Evolutionary conservation across 2,888 invertebrate genomes (phyloP).

Genomic region (Scotopteryx bipunctaria): DNA sequence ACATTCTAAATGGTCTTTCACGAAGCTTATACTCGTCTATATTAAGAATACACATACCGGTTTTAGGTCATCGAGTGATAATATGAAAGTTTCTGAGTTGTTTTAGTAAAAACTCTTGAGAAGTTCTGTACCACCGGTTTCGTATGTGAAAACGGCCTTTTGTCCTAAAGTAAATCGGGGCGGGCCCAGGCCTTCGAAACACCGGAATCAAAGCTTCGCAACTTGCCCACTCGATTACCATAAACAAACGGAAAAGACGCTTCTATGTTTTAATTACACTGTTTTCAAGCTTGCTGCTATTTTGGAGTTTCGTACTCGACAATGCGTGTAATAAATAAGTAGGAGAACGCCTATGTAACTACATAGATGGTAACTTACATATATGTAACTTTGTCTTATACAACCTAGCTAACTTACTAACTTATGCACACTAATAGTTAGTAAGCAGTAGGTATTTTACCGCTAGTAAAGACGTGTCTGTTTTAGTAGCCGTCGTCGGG

Average conservation of each 20-base stretch:
- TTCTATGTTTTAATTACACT: constrained; percentile 73
- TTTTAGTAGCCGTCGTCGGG: too few relatives aligned
- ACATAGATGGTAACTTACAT: too few relatives aligned
- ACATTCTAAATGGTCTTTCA: too few relatives aligned
- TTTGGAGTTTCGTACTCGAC: constrained; percentile 26
- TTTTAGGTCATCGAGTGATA: too few relatives aligned
- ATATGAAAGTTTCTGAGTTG: neutral
- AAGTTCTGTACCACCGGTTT: neutral
- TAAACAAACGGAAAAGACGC: constrained; percentile 78
- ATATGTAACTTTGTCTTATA: neutral
- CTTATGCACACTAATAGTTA: too few relatives aligned
- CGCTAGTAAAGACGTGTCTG: too few relatives aligned
- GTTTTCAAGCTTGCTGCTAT: constrained; percentile 62
- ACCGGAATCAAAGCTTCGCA: constrained; percentile 71
- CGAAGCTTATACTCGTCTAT: too few relatives aligned
- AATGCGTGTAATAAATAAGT: neutral
- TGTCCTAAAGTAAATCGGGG: constrained; percentile 69
- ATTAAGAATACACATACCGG: too few relatives aligned
- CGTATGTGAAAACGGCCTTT: constrained; percentile 1
- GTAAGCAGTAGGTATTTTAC: too few relatives aligned
- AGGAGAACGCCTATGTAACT: too few relatives aligned
- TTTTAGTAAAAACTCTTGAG: neutral
- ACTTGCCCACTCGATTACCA: constrained; percentile 79
- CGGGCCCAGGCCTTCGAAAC: constrained; percentile 54
- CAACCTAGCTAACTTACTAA: too few relatives aligned